Base-by-base conservation (phyloP, 64 coral and sea anemone species). In the Orbicella faveolata region DNA sequence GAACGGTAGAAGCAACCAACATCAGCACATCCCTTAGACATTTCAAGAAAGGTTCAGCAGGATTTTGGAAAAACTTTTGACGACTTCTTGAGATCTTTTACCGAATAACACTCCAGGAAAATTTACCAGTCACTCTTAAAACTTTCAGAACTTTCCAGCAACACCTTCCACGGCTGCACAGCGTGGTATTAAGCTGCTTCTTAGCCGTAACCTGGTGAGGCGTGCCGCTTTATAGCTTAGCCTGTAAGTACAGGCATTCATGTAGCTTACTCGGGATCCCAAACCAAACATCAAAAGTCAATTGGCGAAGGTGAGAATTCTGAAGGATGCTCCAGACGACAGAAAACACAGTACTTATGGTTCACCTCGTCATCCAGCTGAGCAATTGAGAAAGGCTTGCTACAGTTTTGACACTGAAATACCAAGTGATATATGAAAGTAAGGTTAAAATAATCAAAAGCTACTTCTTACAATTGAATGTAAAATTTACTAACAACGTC, bases 351-450 rank as follows among this genome's bases (percentile, higher is more conserved):
- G 66, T 87, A 88, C 74, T 99, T 99, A 51, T 67, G 74, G 30
- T 90, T 99, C 72, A 84, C 84, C 79, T 94, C 89, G 73, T 99
- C 89, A 37, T 99, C 97, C 77, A 99, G 51, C 51, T 99, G 97
- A 66, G 97, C 91, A 41, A 99, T 99, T 3, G 97, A 99, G 68
- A 99, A 96, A 36, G 91, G 97, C 84, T 99, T 99, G 86, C 78
- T 80, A 65, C 97, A 99, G 25, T 80, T 93, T 87, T 93, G 89
- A 88, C 96, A 98, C 96, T 98, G 83, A 74, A 90, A 88, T 17
- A 65, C 89, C 61, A 87, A 91, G 30, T 30, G 30, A 30, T 30
- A 30, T 30, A 30, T 30, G 30, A 30, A 30, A 30, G 30, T 30
- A 30, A 53, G 54, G 54, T 57, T 10, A 57, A 57, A 57, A 57